A percentile compares a stretch with the other conserved stretches of the same genome.
Evolutionary conservation across 2,797 vertebrate species (phyloP).

Genomic region (Myiotriccus ornatus): DNA sequence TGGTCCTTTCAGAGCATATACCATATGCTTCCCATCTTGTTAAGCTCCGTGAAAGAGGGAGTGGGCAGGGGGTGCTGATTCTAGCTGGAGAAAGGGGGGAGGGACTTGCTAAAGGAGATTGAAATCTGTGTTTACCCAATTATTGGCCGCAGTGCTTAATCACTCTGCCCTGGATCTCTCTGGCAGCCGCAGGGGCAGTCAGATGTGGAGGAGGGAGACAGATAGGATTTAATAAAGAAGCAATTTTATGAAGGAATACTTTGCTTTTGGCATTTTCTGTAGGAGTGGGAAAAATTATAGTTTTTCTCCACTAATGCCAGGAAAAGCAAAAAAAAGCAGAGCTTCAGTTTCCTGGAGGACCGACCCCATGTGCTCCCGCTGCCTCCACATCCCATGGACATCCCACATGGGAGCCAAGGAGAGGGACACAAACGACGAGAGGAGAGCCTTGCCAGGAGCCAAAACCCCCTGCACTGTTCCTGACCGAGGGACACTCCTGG

Average conservation of each 20-base stretch:
- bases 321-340: slow-evolving; percentile 14
- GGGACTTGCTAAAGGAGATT: background rate
- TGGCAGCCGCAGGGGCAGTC: slow-evolving; percentile 1
- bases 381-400: background rate
- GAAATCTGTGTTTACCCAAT: slow-evolving; percentile 13
- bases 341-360: background rate
- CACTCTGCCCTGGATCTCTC: slow-evolving; percentile 17
- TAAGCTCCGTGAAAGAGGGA: background rate
- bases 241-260: slow-evolving; percentile 31
- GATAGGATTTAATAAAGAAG: slow-evolving; percentile 57
- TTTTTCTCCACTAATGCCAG: background rate
- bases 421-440: accelerated
- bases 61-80: background rate
- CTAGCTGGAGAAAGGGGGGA: background rate
- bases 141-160: background rate
- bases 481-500: background rate
- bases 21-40: background rate
- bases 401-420: background rate
- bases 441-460: background rate
- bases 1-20: background rate
- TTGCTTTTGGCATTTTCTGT: slow-evolving; percentile 40
- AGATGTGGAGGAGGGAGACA: background rate
- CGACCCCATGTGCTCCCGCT: accelerated
- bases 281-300: background rate
- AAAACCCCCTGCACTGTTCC: background rate